Evolutionary conservation across 2,113 vertebrate species (phyloP).

Genomic region (Pelmatolapia mariae): DNA sequence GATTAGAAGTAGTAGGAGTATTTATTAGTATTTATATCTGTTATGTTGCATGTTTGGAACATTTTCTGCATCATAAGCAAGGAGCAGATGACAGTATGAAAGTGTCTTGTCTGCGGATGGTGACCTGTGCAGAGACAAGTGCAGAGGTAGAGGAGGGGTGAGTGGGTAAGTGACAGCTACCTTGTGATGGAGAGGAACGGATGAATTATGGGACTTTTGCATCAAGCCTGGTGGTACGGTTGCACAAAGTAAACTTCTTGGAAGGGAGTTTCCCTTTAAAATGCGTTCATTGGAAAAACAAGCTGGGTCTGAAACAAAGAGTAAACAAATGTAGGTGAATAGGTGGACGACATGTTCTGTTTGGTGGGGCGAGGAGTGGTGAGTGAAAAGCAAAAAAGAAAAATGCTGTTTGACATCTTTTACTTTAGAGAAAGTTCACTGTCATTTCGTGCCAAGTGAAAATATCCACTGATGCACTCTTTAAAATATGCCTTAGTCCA

Average conservation of each 20-base stretch:
- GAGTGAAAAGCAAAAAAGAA: not conserved
- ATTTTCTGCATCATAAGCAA: not conserved
- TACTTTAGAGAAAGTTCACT: not conserved
- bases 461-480: not conserved
- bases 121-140: not conserved
- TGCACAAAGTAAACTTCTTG: slow-evolving; percentile 47
- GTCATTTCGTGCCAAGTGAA: not conserved
- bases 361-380: slow-evolving; percentile 22
- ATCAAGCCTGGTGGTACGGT: slow-evolving; percentile 8
- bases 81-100: not conserved
- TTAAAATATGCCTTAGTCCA: not conserved
- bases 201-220: slow-evolving; percentile 33
- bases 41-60: not conserved
- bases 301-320: slow-evolving; percentile 33
- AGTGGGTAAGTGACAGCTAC: not conserved
- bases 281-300: slow-evolving; percentile 34
- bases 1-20: not conserved
- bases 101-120: not conserved
- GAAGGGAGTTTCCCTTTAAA: slow-evolving; percentile 44
- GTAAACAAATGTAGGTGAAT: slow-evolving; percentile 33
- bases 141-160: not conserved
- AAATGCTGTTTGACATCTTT: slow-evolving; percentile 19
- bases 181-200: not conserved
- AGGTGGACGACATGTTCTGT: slow-evolving; percentile 13
- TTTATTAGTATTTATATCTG: not conserved